Evolutionary conservation across 2,113 vertebrate species (phyloP).

Genomic region (Cavia porcellus): DNA sequence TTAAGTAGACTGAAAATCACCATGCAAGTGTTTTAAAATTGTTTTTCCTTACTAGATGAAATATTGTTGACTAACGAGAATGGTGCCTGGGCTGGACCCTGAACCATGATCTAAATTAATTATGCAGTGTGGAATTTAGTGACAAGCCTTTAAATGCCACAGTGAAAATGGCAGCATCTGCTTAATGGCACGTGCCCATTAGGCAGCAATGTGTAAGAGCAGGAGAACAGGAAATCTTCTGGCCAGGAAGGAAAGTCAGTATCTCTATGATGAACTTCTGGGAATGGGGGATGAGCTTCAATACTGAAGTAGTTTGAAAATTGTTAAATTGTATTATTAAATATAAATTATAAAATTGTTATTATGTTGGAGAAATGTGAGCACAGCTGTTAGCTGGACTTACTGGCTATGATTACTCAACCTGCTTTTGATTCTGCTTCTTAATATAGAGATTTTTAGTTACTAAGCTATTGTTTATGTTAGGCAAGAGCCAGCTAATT

Average conservation of each 20-base stretch:
- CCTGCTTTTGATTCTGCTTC: background rate
- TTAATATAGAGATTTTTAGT: slow-evolving; percentile 5
- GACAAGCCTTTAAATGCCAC: background rate
- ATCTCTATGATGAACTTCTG: background rate
- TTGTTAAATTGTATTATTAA: background rate
- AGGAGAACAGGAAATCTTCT: background rate
- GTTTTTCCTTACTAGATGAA: slow-evolving; percentile 53
- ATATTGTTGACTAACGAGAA: slow-evolving; percentile 51
- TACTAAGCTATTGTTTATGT: background rate
- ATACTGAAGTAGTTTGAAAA: slow-evolving; percentile 43
- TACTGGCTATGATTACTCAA: background rate
- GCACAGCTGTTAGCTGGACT: background rate
- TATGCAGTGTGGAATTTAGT: slow-evolving; percentile 54
- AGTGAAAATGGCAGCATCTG: slow-evolving; percentile 66
- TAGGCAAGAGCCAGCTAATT: background rate
- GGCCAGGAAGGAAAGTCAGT: background rate
- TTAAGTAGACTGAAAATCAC: slow-evolving; percentile 54
- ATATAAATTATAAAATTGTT: slow-evolving; percentile 17
- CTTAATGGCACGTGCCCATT: background rate
- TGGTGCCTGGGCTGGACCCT: slow-evolving; percentile 53
- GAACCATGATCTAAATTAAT: slow-evolving; percentile 76
- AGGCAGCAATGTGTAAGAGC: background rate
- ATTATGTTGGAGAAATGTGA: slow-evolving; percentile 21
- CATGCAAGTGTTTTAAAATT: slow-evolving; percentile 42
- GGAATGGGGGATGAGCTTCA: background rate